Evolutionary conservation across 2,113 vertebrate species (phyloP).

Genomic region (Sinocyclocheilus anshuiensis): DNA sequence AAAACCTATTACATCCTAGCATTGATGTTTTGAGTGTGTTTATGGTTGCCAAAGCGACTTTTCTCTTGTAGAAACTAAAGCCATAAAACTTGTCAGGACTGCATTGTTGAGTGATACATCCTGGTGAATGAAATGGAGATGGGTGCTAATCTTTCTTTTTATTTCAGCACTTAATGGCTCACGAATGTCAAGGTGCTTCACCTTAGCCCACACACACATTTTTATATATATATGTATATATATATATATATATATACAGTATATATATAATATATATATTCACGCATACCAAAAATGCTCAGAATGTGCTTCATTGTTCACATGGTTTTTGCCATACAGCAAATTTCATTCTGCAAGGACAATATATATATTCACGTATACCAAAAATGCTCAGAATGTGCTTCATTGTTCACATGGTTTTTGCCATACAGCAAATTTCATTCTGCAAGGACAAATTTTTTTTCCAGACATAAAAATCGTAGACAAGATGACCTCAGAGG

Average conservation of each 20-base stretch:
- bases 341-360: neutral
- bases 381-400: constrained; percentile 27
- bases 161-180: constrained; percentile 43
- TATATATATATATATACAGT: too few species aligned
- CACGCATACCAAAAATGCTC: constrained; percentile 28
- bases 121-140: constrained; percentile 43
- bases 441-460: neutral
- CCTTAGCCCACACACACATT: neutral
- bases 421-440: neutral
- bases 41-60: constrained; percentile 55
- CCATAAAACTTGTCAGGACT: constrained; percentile 56
- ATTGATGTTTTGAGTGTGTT: constrained; percentile 33
- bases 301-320: constrained; percentile 21
- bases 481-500: constrained; percentile 28
- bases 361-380: neutral
- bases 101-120: constrained; percentile 32
- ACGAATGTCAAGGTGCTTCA: constrained; percentile 44
- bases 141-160: constrained; percentile 43
- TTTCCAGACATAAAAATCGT: neutral
- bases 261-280: neutral
- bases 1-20: constrained; percentile 5
- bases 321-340: neutral
- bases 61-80: constrained; percentile 53
- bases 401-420: constrained; percentile 18
- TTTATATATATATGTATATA: too few species aligned